Percentiles rank a stretch among this genome's conserved stretches.
Conservation (phyloP, 2,888 invertebrate species). For the Parapristionchus giblindavisi region DNA sequence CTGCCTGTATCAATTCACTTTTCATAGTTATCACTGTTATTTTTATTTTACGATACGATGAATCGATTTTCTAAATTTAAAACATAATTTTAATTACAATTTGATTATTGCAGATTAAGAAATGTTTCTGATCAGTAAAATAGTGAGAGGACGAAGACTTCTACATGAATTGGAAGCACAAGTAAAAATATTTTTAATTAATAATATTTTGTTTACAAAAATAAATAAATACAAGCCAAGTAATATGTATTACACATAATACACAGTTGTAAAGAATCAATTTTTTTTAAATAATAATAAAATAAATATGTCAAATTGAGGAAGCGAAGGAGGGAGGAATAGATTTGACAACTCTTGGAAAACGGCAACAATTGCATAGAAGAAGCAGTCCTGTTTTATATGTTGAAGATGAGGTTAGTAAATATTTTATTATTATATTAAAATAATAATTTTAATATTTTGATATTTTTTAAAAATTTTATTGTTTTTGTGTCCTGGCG, state of each 20-base stretch:
- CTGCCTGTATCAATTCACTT: too few species aligned
- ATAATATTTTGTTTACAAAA: not conserved
- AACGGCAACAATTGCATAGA: not conserved
- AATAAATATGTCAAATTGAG: slow-evolving; percentile 1
- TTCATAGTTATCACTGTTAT: too few species aligned
- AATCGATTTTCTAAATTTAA: too few species aligned
- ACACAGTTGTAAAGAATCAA: not conserved
- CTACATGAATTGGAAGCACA: slow-evolving; percentile 66
- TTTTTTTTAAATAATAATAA: not conserved
- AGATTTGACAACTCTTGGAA: not conserved
- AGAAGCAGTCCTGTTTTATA: slow-evolving; percentile 24
- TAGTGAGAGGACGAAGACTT: slow-evolving; percentile 66
- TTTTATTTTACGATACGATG: too few species aligned
- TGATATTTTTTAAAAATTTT: too few species aligned
- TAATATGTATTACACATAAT: not conserved
- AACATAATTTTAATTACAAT: too few species aligned
- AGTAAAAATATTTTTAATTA: slow-evolving; percentile 34
- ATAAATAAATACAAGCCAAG: not conserved
- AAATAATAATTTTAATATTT: not conserved
- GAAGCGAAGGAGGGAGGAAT: slow-evolving; percentile 28
- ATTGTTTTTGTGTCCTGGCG: too few species aligned
- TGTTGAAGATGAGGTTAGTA: slow-evolving; percentile 20
- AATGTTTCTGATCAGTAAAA: slow-evolving; percentile 68
- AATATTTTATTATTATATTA: not conserved
- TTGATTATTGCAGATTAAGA: too few species aligned